Base-by-base conservation (phyloP, 2,797 vertebrate species). In the Sternarchorhynchus goeldii region DNA sequence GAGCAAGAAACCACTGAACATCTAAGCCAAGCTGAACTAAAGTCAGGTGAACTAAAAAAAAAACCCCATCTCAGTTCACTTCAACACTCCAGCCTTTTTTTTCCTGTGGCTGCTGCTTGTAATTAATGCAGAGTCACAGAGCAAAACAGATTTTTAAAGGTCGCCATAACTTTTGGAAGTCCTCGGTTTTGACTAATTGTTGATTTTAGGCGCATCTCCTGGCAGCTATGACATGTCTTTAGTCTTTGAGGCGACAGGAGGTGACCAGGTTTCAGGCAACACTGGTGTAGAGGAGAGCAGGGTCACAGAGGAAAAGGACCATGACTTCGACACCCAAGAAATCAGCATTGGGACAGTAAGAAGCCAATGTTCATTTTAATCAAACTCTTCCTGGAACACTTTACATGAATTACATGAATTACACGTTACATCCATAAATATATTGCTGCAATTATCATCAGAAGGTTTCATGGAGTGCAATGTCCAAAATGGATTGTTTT, bases 271-370 rank as follows among this genome's bases (percentile, higher is more conserved):
- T 72, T 53, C 75, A 81, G 83, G 78, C 76, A 53, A 14, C 25
- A 1, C 41, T 59, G 45, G 70, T 74, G 78, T 55, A 59, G 84
- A 88, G 16, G 75, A 86, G 59, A 83, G 6, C 76, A 1, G 5
- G 57, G 25, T 57, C 25, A 70, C 34, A 65, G 34, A 34, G 20
- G 53, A 64, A 21, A 31, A 75, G 25, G 78, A 64, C 29, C 32
- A 17, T 18, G 34, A 25, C 16, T 70, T 81, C 62, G 88, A 91
- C 53, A 67, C 63, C 6, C 66, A 73, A 77, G 90, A 93, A 79
- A 86, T 94, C 50, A 87, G 53, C 62, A 76, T 92, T 6, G 91
- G 89, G 80, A 80, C 84, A 82, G 93, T 94, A 88, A n/a, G 74
- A n/a, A 45, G 2, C 4, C 18, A 41, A 1, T 53, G 14, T 41